Base-by-base conservation (phyloP, 1,140 invertebrate species). In the Monomorium pharaonis region DNA sequence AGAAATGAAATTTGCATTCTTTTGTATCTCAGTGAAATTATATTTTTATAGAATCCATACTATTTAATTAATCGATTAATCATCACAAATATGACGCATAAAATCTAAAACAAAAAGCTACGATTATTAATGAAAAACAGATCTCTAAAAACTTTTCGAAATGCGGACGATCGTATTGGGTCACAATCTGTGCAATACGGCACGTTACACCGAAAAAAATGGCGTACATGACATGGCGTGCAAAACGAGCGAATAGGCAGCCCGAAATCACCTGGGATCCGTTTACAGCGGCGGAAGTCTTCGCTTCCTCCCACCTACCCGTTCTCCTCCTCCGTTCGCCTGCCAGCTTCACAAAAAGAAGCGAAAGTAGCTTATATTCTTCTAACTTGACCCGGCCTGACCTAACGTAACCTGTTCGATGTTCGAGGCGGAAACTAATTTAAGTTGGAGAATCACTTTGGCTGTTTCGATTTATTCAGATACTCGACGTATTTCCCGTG, bases 381-480 rank as follows among this genome's bases (percentile, higher is more conserved):
- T 33, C 67, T 74, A 74, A 83, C 78, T 83, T 83, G 78, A 88
- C 88, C 84, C 88, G 88, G 70, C 77, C 88, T 72, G 76, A 74
- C 78, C 78, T 74, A 83, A 88, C 88, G 87, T 89, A 88, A 89
- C 84, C 88, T 72, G 84, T 74, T 87, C 58, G 76, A 89, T 74
- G 70, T 89, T 88, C 87, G 91, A 88, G 86, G 85, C 92, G 91
- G 90, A 94, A 94, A 94, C 94, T 94, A 94, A 94, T 94, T 94
- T 94, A 94, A 94, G 93, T 94, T 94, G 91, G 93, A 91, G 93
- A 94, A 94, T 94, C 93, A 94, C 94, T 94, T 94, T 91, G 91
- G 90, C 91, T 94, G 93, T 94, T 94, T 94, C 94, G 94, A 94
- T 94, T 94, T 94, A 94, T 94, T 94, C 93, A 93, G 92, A 94